Conservation (phyloP, 2,113 vertebrate genomes). For the Rana temporaria region DNA sequence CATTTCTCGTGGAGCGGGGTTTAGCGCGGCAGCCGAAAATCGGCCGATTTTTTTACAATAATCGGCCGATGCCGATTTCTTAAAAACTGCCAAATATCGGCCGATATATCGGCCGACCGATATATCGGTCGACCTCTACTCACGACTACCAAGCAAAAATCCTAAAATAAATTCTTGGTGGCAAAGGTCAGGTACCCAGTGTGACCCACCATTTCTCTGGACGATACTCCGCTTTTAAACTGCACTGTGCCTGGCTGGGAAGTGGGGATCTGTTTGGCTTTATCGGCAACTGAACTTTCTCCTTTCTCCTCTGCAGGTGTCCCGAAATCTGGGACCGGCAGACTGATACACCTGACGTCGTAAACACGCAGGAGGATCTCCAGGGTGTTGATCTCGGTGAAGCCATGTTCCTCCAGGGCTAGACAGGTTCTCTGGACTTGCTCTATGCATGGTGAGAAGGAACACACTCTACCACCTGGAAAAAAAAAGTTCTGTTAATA, state of each 20-base stretch:
- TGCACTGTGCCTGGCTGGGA: conserved; percentile 64
- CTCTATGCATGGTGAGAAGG: conserved; percentile 96
- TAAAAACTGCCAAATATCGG: too few relatives aligned
- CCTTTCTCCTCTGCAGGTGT: conserved; percentile 61
- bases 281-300: conserved; percentile 53
- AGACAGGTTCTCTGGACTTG: conserved; percentile 94
- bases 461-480: conserved; percentile 92
- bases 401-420: conserved; percentile 77
- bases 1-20: too few relatives aligned
- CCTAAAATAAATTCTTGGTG: conserved; percentile 85
- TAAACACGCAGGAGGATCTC: conserved; percentile 90
- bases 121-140: too few relatives aligned
- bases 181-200: conserved; percentile 97
- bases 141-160: background rate
- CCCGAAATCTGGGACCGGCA: conserved; percentile 89
- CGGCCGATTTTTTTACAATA: too few relatives aligned
- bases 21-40: too few relatives aligned
- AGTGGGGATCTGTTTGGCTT: conserved; percentile 49
- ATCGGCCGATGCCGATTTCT: too few relatives aligned
- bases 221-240: conserved; percentile 83
- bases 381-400: conserved; percentile 89
- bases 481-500: background rate
- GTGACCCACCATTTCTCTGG: conserved; percentile 89
- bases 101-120: too few relatives aligned
- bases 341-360: conserved; percentile 81